phyloP scores from a whole-genome alignment of 2,888 invertebrate species.

The Pantelozetes paolii region DNA sequence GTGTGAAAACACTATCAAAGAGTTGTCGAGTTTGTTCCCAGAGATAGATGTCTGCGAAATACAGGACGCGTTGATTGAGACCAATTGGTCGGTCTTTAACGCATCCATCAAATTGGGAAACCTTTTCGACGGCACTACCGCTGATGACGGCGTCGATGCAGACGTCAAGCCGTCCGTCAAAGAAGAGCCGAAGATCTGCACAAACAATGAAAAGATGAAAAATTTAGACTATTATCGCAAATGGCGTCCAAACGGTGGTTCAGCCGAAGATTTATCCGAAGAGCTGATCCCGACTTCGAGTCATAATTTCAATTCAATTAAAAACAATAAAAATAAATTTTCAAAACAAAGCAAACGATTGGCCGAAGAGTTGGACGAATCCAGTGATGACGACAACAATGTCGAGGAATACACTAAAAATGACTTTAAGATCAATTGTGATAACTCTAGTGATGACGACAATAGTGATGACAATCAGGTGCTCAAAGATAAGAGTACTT shows the following conservation, averaged over 20 bases:
- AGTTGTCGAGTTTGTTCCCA: slow-evolving; percentile 1
- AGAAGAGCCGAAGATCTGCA: neutral
- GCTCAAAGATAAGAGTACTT: neutral
- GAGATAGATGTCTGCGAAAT: slow-evolving; percentile 33
- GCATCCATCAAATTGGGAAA: slow-evolving; percentile 24
- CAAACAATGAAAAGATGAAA: slow-evolving; percentile 25
- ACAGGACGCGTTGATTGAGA: slow-evolving; percentile 18
- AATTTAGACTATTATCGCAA: slow-evolving; percentile 23
- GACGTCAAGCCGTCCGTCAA: neutral
- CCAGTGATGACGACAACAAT: slow-evolving; percentile 41
- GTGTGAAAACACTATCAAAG: slow-evolving; percentile 25
- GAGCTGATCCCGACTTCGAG: neutral
- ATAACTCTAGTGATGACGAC: slow-evolving; percentile 39
- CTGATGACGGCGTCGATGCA: neutral
- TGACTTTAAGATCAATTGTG: slow-evolving; percentile 53
- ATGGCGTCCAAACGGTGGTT: neutral
- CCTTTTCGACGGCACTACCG: neutral
- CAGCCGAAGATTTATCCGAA: neutral
- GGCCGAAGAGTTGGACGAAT: neutral
- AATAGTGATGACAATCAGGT: slow-evolving; percentile 34
- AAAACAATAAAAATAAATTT: neutral
- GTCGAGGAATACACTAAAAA: slow-evolving; percentile 54
- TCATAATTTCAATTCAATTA: slow-evolving; percentile 16
- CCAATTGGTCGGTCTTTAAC: slow-evolving; percentile 13
- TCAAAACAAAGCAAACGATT: neutral